Conservation (phyloP, 1,140 invertebrate genomes). For the Heliconius hermathena region DNA sequence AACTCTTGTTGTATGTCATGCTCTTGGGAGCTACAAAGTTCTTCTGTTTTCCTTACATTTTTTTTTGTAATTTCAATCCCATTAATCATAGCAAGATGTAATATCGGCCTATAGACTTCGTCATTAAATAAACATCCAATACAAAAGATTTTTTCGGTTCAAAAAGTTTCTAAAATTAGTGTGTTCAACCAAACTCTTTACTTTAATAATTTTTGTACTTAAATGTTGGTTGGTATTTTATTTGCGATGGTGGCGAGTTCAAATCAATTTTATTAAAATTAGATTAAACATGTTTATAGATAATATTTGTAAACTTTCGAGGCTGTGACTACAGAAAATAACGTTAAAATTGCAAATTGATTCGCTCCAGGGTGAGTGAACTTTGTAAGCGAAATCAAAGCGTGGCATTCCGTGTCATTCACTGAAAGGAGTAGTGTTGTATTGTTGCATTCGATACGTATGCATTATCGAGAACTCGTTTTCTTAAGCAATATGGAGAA, state of each 20-base stretch:
- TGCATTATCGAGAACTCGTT: constrained; percentile 1
- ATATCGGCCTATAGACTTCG: too few relatives aligned
- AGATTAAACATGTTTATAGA: background rate
- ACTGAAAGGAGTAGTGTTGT: constrained; percentile 2
- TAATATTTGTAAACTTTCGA: background rate
- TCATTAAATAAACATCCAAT: too few relatives aligned
- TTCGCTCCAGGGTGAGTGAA: constrained; percentile 7
- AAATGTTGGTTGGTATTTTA: too few relatives aligned
- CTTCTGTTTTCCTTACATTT: too few relatives aligned
- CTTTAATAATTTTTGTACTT: too few relatives aligned
- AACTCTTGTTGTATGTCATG: too few relatives aligned
- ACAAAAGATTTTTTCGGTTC: too few relatives aligned
- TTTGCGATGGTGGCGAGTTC: background rate
- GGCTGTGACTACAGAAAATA: background rate
- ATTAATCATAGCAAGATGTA: too few relatives aligned
- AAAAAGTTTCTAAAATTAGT: too few relatives aligned
- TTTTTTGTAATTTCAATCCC: too few relatives aligned
- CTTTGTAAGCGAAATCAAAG: constrained; percentile 6
- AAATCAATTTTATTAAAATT: background rate
- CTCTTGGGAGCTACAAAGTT: too few relatives aligned
- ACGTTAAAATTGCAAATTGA: constrained; percentile 5
- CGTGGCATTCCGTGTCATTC: constrained; percentile 5
- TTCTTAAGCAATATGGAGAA: background rate
- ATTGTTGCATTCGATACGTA: background rate
- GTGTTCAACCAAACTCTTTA: too few relatives aligned